phyloP scores from a whole-genome alignment of 2,797 vertebrate genomes.

The Acipenser ruthenus region DNA sequence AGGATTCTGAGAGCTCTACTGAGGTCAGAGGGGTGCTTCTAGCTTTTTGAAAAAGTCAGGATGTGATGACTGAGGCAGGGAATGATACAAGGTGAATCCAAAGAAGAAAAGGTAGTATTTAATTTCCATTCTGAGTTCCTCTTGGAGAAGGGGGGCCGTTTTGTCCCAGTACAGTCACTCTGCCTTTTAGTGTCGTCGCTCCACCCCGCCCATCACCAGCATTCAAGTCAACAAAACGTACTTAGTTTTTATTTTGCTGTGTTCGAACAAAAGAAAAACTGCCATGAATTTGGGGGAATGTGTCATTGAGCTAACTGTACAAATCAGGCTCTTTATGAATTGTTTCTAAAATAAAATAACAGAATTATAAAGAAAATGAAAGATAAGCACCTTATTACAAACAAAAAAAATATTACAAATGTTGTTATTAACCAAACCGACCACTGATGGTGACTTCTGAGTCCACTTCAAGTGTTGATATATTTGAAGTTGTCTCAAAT shows the following conservation, averaged over 20 bases:
- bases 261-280: slow-evolving; percentile 30
- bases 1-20: no score
- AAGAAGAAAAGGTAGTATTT: no score
- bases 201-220: background rate
- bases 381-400: slow-evolving; percentile 65
- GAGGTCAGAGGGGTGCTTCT: no score
- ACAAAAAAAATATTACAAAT: slow-evolving; percentile 23
- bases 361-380: slow-evolving; percentile 21
- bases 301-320: slow-evolving; percentile 37
- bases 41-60: slow-evolving; percentile 21
- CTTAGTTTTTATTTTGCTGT: background rate
- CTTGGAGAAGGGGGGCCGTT: background rate
- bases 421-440: slow-evolving; percentile 58
- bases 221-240: background rate
- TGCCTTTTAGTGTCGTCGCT: background rate
- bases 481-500: no score
- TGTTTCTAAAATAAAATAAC: slow-evolving; percentile 28
- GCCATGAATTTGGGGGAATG: slow-evolving; percentile 48
- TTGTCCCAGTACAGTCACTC: background rate
- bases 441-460: slow-evolving; percentile 51
- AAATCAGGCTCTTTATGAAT: slow-evolving; percentile 50
- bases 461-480: slow-evolving; percentile 26
- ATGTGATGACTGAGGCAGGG: no score
- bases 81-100: no score
- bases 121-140: background rate